Evolutionary conservation across 2,113 vertebrate species (phyloP).

Genomic region (Chaenocephalus aceratus): DNA sequence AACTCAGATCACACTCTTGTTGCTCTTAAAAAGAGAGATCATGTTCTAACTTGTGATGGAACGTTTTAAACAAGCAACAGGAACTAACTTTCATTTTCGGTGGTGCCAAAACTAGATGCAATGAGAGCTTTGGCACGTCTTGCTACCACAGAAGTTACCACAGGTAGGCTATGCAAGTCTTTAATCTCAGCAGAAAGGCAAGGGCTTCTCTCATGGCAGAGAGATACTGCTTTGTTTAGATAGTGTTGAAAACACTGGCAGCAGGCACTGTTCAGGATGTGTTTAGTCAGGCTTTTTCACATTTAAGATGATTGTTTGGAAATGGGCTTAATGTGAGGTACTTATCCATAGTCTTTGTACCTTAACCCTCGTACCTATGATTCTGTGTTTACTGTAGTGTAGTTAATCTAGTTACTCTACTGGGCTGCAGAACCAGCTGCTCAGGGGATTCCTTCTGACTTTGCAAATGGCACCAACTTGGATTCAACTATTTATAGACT

Average conservation of each 20-base stretch:
- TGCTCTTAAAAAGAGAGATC: background rate
- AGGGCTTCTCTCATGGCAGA: background rate
- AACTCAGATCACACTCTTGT: background rate
- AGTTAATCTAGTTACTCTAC: background rate
- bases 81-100: background rate
- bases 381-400: slow-evolving; percentile 45
- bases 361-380: background rate
- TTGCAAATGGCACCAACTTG: slow-evolving; percentile 25
- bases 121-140: background rate
- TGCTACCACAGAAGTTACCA: background rate
- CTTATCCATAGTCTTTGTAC: no score
- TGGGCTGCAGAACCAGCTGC: slow-evolving; percentile 27
- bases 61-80: background rate
- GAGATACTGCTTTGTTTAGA: background rate
- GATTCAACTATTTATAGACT: slow-evolving; percentile 62
- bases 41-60: background rate
- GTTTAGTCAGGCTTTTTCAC: background rate
- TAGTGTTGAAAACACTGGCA: no score
- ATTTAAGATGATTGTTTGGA: background rate
- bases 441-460: slow-evolving; percentile 68
- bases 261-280: background rate
- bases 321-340: no score
- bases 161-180: background rate
- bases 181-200: background rate
- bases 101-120: background rate